Percentiles rank a stretch among this genome's conserved stretches.
Evolutionary conservation across 1,140 invertebrate genomes (phyloP).

Genomic region (Papilio helenus): DNA sequence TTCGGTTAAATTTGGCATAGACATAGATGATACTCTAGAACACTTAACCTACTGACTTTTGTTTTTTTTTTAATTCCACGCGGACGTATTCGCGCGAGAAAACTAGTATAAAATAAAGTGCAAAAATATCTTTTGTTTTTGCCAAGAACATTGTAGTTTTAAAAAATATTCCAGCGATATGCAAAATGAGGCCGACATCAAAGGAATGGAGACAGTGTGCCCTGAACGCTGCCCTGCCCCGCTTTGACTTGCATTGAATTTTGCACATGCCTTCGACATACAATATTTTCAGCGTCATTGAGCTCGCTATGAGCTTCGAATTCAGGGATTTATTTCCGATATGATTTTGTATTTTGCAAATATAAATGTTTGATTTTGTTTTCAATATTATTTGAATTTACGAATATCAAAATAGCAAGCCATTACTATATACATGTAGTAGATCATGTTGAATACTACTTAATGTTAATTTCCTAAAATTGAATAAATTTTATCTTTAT

Average conservation of each 20-base stretch:
- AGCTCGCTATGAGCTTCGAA: constrained; percentile 39
- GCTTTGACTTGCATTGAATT: constrained; percentile 37
- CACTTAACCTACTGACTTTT: too few species aligned
- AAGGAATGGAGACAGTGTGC: constrained; percentile 33
- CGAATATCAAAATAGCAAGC: not conserved
- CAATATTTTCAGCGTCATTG: constrained; percentile 39
- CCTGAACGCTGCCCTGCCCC: constrained; percentile 26
- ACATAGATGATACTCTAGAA: too few species aligned
- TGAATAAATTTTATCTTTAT: not conserved
- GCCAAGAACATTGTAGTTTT: constrained; percentile 16
- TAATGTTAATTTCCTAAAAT: too few species aligned
- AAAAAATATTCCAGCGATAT: constrained; percentile 39
- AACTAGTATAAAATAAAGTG: not conserved
- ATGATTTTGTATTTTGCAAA: constrained; percentile 37
- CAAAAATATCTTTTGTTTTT: not conserved
- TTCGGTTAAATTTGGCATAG: too few species aligned
- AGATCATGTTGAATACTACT: too few species aligned
- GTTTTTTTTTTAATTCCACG: too few species aligned
- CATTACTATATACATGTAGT: too few species aligned
- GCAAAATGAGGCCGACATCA: constrained; percentile 33
- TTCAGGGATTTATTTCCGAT: constrained; percentile 39
- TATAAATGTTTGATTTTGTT: constrained; percentile 38
- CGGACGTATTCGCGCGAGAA: too few species aligned
- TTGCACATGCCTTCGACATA: constrained; percentile 36
- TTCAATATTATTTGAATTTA: constrained; percentile 14